These are phyloP conservation scores for Ectemnius lituratus DNA, from an alignment of 2,888 invertebrate genomes.

Conservation along the genomic window DNA sequence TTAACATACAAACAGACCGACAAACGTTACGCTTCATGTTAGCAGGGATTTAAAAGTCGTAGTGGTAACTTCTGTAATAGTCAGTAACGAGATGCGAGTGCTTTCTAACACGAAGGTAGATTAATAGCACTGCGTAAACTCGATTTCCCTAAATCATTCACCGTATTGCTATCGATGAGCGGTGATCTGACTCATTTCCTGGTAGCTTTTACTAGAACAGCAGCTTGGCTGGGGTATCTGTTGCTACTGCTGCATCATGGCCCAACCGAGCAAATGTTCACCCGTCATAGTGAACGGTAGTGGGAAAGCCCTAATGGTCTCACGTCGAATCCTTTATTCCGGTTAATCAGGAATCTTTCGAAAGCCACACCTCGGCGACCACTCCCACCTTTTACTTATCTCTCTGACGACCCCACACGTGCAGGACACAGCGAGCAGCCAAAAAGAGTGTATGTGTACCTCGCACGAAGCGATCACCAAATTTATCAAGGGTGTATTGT, in stretches of 20 bases:
- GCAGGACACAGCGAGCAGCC: background rate
- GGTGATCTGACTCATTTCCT: background rate
- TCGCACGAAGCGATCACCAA: too few relatives aligned
- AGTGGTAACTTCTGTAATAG: too few relatives aligned
- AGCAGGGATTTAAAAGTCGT: too few relatives aligned
- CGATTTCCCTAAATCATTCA: too few relatives aligned
- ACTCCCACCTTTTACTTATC: conserved; percentile 46
- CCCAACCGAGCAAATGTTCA: conserved; percentile 9
- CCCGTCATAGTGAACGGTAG: conserved; percentile 26
- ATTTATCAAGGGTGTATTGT: too few relatives aligned
- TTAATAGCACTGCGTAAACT: too few relatives aligned
- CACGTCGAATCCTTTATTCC: conserved; percentile 35
- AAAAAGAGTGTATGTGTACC: too few relatives aligned
- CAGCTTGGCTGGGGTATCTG: background rate
- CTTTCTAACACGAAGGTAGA: too few relatives aligned
- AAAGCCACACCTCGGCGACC: conserved; percentile 49
- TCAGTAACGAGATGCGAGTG: too few relatives aligned
- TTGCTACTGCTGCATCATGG: conserved; percentile 13
- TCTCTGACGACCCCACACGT: conserved; percentile 16
- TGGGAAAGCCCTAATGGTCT: conserved; percentile 37
- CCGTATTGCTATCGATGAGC: background rate
- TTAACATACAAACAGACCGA: too few relatives aligned
- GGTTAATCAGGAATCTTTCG: conserved; percentile 56
- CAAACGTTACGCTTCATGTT: too few relatives aligned
- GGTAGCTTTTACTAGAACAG: background rate